Evolutionary conservation across 2,113 vertebrate genomes (phyloP).

Genomic region (Ptyas mucosa): DNA sequence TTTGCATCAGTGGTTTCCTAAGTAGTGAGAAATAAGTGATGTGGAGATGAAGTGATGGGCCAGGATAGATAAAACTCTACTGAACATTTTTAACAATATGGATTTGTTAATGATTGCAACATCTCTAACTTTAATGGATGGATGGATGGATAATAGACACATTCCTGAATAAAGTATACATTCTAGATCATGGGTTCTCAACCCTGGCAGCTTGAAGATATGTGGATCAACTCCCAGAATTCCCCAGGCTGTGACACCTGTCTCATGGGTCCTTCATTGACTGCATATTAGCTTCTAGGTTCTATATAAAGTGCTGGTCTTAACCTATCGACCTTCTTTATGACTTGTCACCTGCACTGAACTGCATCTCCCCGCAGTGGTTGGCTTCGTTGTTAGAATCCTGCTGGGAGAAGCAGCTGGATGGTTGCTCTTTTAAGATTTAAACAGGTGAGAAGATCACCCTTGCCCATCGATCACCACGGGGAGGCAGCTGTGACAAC

Average conservation of each 20-base stretch:
- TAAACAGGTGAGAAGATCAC: not conserved
- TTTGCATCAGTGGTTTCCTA: not conserved
- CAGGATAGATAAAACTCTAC: not conserved
- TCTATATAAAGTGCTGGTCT: not conserved
- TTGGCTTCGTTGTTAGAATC: not conserved
- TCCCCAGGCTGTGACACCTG: not conserved
- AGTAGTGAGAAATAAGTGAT: not conserved
- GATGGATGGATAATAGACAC: not conserved
- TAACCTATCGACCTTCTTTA: not conserved
- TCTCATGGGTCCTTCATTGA: not conserved
- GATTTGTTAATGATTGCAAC: not conserved
- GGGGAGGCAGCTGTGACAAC: not conserved
- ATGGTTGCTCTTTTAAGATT: rapidly evolving
- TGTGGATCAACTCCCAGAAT: not conserved
- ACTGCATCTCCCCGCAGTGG: not conserved
- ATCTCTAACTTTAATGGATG: not conserved
- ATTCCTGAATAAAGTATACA: not conserved
- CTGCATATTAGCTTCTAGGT: not conserved
- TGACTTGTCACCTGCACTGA: not conserved
- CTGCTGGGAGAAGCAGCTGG: not conserved
- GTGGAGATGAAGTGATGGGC: not conserved
- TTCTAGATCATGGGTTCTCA: not conserved
- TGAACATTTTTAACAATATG: not conserved
- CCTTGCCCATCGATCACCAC: not conserved
- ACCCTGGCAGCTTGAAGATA: not conserved